Evolutionary conservation across 2,113 vertebrate species (phyloP), one percentile per base, ranked within the genome.

Genomic region (Cichladusa arquata): DNA sequence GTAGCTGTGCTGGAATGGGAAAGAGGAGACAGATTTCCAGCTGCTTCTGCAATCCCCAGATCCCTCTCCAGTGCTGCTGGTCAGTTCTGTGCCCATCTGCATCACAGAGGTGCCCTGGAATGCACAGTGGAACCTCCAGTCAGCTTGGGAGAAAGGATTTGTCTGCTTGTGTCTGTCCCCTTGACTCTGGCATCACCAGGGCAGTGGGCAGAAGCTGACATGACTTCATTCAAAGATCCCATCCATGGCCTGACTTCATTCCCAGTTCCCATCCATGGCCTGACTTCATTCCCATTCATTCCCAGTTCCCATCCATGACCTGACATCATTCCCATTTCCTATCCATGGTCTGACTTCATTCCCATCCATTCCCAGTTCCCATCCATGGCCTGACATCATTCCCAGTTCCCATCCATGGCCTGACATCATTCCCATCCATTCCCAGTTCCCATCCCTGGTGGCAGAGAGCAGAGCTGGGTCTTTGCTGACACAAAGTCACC

Each of bases 61-160:
- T 26, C 53, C 23, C 25, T 50, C 3, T 22, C 16, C 13, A 4
- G 19, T 5, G 56, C 31, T 51, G 42, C 67, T 69, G 34, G 13
- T 25, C 57, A 78, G 62, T 44, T 31, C 5, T 0, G 0, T 18
- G 22, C 19, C 19, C 48, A 5, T 12, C 20, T 54, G 44, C 5
- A 5, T 5, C 7, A 14, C 34, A 81, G n/a, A 65, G 1, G 0
- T 19, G 34, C 33, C 44, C 54, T 53, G 48, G 34, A 64, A 54
- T 33, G 38, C 29, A 25, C 31, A 34, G 1, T 1, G 6, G 19
- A 9, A 2, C 5, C 45, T 25, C 5, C 19, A 6, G 4, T 0
- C 2, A 47, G 45, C 4, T 0, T 3, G 12, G 9, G 60, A 45
- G 20, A 33, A 40, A 62, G 48, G 48, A 13, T 42, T n/a, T 42